Evolutionary conservation across 2,888 invertebrate species (phyloP).

Genomic region (Perithous albicinctus): DNA sequence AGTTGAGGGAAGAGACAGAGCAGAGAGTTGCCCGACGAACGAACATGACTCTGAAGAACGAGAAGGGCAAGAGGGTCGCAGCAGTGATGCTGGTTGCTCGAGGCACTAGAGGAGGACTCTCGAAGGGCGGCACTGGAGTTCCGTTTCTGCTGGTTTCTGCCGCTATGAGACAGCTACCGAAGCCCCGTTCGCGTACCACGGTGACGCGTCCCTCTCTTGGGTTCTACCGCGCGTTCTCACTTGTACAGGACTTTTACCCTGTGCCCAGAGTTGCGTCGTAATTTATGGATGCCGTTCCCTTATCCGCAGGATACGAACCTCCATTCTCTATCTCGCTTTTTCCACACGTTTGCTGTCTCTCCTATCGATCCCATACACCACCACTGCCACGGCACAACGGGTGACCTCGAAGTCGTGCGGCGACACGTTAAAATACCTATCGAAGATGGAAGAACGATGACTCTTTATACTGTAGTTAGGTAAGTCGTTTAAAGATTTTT

Average conservation of each 20-base stretch:
- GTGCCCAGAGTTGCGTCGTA: conserved; percentile 82
- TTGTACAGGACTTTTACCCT: conserved; percentile 84
- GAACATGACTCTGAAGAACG: conserved; percentile 49
- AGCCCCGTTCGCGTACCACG: conserved; percentile 24
- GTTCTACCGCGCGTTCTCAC: conserved; percentile 75
- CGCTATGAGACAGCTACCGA: conserved; percentile 15
- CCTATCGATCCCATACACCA: conserved; percentile 83
- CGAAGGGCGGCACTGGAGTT: conserved; percentile 48
- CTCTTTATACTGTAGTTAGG: not conserved
- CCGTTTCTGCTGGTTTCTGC: conserved; percentile 14
- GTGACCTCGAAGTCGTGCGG: conserved; percentile 68
- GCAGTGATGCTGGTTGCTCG: conserved; percentile 56
- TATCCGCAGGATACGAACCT: conserved; percentile 84
- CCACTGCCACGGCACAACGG: conserved; percentile 77
- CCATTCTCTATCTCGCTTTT: conserved; percentile 66
- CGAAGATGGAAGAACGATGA: conserved; percentile 1
- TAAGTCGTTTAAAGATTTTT: not conserved
- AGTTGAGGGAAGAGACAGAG: not conserved
- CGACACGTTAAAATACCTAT: conserved; percentile 11
- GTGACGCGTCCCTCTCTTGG: conserved; percentile 66
- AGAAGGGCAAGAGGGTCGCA: conserved; percentile 59
- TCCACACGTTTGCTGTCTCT: conserved; percentile 83
- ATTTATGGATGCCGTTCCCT: conserved; percentile 85
- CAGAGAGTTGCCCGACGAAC: conserved; percentile 42
- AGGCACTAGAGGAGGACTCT: conserved; percentile 51